phyloP scores from a whole-genome alignment of 2,113 vertebrate species.

The Isichthys henryi region DNA sequence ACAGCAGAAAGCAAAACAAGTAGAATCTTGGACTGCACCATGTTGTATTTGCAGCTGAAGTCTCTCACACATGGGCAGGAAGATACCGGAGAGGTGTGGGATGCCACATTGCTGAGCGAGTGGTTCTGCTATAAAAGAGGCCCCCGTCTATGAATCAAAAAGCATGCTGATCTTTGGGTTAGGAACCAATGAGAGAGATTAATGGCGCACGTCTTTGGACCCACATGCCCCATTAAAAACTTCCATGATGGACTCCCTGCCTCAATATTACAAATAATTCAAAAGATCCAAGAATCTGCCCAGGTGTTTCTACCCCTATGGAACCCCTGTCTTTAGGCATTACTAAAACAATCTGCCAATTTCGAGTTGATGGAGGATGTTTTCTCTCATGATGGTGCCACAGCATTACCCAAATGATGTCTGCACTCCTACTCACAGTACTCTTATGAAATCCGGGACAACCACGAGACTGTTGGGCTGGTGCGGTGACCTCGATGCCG shows the following conservation, averaged over 20 bases:
- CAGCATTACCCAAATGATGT: neutral
- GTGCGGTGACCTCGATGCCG: neutral
- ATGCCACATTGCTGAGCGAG: neutral
- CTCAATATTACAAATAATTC: neutral
- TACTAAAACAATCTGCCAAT: neutral
- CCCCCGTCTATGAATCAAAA: constrained; percentile 25
- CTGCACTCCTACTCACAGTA: neutral
- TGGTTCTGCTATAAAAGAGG: constrained; percentile 16
- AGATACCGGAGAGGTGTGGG: constrained; percentile 28
- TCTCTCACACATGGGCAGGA: constrained; percentile 28
- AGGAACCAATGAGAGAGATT: constrained; percentile 43
- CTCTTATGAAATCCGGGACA: neutral
- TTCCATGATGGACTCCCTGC: neutral
- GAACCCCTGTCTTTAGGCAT: constrained; percentile 20
- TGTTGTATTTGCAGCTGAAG: constrained; percentile 32
- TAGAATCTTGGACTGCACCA: constrained; percentile 21
- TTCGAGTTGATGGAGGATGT: neutral
- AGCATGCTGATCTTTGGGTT: constrained; percentile 29
- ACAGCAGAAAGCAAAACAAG: constrained; percentile 25
- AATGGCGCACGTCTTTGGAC: constrained; percentile 39
- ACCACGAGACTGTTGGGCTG: neutral
- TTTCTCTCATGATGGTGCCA: neutral
- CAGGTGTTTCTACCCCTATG: neutral
- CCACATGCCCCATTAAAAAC: neutral
- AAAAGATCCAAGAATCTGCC: neutral